Base-by-base conservation (phyloP, 2,113 vertebrate genomes). In the Cygnus buccinator region DNA sequence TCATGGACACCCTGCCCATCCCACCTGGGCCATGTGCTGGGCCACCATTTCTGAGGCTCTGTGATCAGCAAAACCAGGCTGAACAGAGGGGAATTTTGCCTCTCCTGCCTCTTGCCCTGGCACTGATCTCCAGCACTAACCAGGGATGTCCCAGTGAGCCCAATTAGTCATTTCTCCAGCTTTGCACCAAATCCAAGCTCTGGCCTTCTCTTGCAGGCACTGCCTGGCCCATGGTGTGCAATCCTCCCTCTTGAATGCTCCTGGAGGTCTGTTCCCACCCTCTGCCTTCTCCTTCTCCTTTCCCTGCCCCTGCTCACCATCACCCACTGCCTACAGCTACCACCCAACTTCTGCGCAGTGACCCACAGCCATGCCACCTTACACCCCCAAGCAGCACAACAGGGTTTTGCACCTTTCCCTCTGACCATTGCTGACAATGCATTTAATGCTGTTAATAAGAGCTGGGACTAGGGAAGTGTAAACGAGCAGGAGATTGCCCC, bases 211-310 rank as follows among this genome's bases (percentile, higher is more conserved):
- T 26, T 13, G 44, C 61, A 61, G 63, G 29, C 0, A 0, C 46
- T 58, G 33, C 57, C 21, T 13, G 20, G 52, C n/a, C 33, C 7
- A 2, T 2, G 18, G 1, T 9, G 1, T 5, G 33, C 2, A 29
- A 52, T 76, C 46, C 33, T 8, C 37, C 37, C 13, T 81, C 74
- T 37, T 3, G 3, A 29, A 39, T 12, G 37, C 22, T 63, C 39
- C 17, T 78, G 83, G 43, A 77, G 25, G 2, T 48, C 43, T 10
- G 11, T 23, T 93, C 18, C 14, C 35, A 37, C 21, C 10, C 35
- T 10, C 46, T 20, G 83, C 14, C 23, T 70, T 4, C 50, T 10
- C 39, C 23, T 90, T 10, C 20, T 90, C 13, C 50, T 80, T 31
- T 29, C 11, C 59, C 29, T 39, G 16, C 3, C 11, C 20, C 37